Evolutionary conservation across 2,888 invertebrate genomes (phyloP), one percentile per base, ranked within the genome.

Genomic region (Uropetala carovei): DNA sequence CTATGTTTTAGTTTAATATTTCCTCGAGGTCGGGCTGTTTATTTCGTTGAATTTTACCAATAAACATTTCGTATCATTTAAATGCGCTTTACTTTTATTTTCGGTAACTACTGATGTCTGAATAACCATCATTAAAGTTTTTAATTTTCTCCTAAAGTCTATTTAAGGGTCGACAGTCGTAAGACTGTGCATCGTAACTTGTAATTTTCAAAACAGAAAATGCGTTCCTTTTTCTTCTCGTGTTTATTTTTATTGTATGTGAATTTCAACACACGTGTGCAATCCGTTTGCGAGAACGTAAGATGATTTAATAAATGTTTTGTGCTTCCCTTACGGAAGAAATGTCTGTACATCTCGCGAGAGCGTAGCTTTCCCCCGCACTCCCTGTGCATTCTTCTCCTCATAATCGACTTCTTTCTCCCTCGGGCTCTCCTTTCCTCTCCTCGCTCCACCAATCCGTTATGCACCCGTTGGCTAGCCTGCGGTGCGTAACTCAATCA

Each of bases 401-500:
- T 85, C 85, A 85, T 85, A 85, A 57, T 85, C 85, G 85, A 85
- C 57, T 85, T 85, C 84, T 84, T 84, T 84, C 57, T 10, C 9
- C 85, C 85, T 22, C 85, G 22, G 85, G 85, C 57, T 57, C 18
- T 22, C 60, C 43, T 13, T 43, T 14, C 82, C 83, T 56, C 56
- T 18, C 57, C 57, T 16, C 18, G 0, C n/a, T 16, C 16, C 30
- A 60, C 43, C 64, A n/a, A 60, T 68, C 89, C 89, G 64, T 89
- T 89, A 89, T 89, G 64, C 64, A 89, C 43, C 89, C 89, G 89
- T 22, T 68, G 89, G n/a, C 89, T 57, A 22, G 58, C 57, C 85
- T 64, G 89, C 64, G 68, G 64, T 89, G 58, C 89, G 68, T 89
- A 64, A 89, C 89, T 89, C 89, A 64, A 68, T 89, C 64, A n/a